These are phyloP conservation scores for Perithous albicinctus DNA, from an alignment of 2,888 invertebrate genomes.

Conservation along the genomic window DNA sequence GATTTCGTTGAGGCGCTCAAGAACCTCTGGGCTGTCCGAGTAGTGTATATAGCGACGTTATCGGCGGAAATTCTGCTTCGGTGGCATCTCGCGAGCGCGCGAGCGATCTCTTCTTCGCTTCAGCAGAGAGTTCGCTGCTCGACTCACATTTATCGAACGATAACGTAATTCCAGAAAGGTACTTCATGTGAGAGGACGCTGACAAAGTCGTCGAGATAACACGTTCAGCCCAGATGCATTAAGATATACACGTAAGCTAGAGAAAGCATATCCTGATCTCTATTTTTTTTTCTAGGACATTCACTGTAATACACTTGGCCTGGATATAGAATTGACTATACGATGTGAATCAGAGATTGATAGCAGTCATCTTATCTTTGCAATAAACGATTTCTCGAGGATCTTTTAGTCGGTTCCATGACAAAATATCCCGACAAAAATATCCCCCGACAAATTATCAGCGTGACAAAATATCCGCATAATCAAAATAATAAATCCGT, in stretches of 20 bases:
- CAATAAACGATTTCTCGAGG: neutral
- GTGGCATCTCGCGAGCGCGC: constrained; percentile 47
- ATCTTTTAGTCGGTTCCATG: too few relatives aligned
- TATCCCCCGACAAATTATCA: too few relatives aligned
- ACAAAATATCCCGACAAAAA: too few relatives aligned
- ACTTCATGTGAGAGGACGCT: constrained; percentile 15
- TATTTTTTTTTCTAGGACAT: constrained; percentile 42
- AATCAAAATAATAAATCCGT: too few relatives aligned
- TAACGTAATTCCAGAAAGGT: constrained; percentile 37
- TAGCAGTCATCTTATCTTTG: constrained; percentile 15
- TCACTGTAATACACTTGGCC: constrained; percentile 9
- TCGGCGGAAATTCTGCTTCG: constrained; percentile 54
- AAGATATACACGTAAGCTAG: constrained; percentile 33
- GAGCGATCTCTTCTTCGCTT: constrained; percentile 6
- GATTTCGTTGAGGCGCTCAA: constrained; percentile 35
- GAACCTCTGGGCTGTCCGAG: constrained; percentile 31
- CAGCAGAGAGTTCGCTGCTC: constrained; percentile 13
- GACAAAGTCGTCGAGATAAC: constrained; percentile 48
- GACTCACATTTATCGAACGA: constrained; percentile 53
- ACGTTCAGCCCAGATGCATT: constrained; percentile 42
- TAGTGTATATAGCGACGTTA: constrained; percentile 19
- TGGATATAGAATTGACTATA: constrained; percentile 16
- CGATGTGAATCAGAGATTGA: constrained; percentile 50
- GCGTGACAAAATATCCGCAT: too few relatives aligned
- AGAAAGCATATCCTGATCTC: constrained; percentile 28